Base-by-base conservation (phyloP, 2,113 vertebrate genomes). In the Brienomyrus longianalis region DNA sequence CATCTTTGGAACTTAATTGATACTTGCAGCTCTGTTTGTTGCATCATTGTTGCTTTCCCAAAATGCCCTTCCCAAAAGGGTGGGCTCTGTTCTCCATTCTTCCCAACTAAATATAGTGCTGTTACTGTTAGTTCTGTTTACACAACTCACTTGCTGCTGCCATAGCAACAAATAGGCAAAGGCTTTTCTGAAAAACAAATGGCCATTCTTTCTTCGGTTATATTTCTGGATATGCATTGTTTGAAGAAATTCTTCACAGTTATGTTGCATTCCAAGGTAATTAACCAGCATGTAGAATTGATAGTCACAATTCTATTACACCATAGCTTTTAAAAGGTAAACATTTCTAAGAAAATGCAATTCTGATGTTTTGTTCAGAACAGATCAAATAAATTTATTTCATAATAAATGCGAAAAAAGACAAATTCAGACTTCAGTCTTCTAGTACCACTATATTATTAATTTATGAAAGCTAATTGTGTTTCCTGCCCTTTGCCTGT, bases 81-180 rank as follows among this genome's bases (percentile, higher is more conserved):
- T 47, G 21, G 45, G 21, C 17, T 86, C 48, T 86, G 48, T 48
- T 86, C 51, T 86, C n/a, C 45, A 50, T 27, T 48, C 13, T 86
- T 86, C 83, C 47, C 27, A 27, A 50, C 45, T 31, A 15, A 48
- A 86, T 86, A 51, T 15, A 50, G 83, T 86, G 45, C 45, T 70
- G 62, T 70, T 70, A 50, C 45, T 70, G 62, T 70, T 70, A 50
- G 83, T 86, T 86, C 19, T 51, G 45, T 86, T 86, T 51, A 86
- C n/a, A 51, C 21, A 51, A 21, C 19, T 50, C 5, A 80, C 7
- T 7, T 47, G 15, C 39, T 45, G 39, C 43, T 85, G 83, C 83
- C 45, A 51, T 51, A n/a, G 83, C 83, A 86, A 86, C 83, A 31
- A 9, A 47, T n/a, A 47, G 83, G 10, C 35, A 35, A 80, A 13